phyloP scores from a whole-genome alignment of 2,113 vertebrate species.

The Charadrius vociferus region DNA sequence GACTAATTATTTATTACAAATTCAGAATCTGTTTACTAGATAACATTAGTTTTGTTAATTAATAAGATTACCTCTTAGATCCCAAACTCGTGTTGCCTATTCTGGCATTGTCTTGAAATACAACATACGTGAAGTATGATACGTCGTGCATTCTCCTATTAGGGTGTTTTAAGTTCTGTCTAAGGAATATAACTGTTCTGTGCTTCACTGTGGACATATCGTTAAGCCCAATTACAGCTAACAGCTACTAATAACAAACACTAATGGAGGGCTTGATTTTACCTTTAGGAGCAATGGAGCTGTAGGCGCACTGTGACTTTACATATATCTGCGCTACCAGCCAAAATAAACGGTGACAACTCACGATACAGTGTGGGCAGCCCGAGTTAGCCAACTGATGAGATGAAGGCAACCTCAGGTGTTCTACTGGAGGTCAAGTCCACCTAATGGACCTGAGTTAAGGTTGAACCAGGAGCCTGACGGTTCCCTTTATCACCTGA shows the following conservation, averaged over 20 bases:
- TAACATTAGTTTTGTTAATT: conserved; percentile 43
- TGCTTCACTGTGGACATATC: neutral
- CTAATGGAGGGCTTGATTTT: neutral
- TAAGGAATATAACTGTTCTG: neutral
- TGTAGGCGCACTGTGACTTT: neutral
- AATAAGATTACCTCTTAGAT: conserved; percentile 8
- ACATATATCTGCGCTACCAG: neutral
- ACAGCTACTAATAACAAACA: neutral
- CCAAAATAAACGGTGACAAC: neutral
- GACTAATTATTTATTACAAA: conserved; percentile 56
- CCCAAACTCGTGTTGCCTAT: neutral
- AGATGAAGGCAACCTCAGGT: neutral
- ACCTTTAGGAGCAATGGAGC: conserved; percentile 2
- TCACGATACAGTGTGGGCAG: accelerated
- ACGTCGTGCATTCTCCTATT: neutral
- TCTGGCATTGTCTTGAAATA: neutral
- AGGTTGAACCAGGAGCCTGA: neutral
- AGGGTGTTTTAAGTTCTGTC: neutral
- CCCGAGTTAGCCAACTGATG: neutral
- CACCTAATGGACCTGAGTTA: neutral
- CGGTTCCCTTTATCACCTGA: neutral
- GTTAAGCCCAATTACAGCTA: neutral
- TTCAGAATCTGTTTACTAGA: conserved; percentile 39
- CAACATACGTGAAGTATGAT: neutral
- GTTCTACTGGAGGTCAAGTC: neutral